Conservation (phyloP, 2,113 vertebrate species). For the Chrysochloris asiatica region DNA sequence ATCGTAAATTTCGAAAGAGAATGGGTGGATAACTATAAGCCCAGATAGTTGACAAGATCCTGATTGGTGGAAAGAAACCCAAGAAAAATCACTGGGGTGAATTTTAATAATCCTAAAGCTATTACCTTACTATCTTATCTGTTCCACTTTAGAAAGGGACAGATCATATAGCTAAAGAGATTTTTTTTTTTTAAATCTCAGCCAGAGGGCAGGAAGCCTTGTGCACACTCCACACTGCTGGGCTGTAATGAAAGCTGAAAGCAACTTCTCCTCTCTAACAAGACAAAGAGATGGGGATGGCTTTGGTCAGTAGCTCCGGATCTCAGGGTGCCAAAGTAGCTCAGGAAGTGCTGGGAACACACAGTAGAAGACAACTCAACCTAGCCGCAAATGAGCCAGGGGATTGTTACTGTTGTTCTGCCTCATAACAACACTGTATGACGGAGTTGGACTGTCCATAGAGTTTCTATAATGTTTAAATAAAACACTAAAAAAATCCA, state of each 20-base stretch:
- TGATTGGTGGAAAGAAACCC: background rate
- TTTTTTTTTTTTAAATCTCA: background rate
- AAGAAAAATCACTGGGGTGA: background rate
- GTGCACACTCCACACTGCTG: background rate
- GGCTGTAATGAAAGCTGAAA: background rate
- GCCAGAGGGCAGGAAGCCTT: background rate
- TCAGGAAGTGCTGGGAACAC: background rate
- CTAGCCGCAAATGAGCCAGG: no score
- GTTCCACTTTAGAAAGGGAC: background rate
- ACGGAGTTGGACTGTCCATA: background rate
- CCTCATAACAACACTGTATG: background rate
- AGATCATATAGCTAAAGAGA: background rate
- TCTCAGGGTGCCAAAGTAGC: background rate
- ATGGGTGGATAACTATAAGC: background rate
- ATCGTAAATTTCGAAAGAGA: background rate
- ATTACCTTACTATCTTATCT: background rate
- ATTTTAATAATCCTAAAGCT: background rate
- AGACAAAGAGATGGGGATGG: background rate
- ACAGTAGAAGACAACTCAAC: no score
- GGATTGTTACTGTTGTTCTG: no score
- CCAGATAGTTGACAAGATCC: no score
- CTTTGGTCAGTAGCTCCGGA: background rate
- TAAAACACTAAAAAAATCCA: no score
- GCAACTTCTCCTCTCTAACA: background rate
- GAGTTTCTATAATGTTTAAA: background rate